phyloP scores from a whole-genome alignment of 1,140 invertebrate genomes.

The Diachasma alloeum region DNA sequence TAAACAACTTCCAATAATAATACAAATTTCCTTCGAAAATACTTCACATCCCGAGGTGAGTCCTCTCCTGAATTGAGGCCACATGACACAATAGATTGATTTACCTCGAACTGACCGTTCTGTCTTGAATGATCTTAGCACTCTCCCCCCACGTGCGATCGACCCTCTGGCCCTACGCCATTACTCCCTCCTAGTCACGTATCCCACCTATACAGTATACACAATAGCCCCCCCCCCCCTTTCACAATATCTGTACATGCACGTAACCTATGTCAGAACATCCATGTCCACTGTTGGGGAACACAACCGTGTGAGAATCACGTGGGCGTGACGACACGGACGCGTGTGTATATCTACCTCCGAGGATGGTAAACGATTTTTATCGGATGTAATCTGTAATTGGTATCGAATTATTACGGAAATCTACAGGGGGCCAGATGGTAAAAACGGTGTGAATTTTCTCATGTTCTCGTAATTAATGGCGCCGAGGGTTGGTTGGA shows the following conservation, averaged over 20 bases:
- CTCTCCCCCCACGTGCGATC: not conserved
- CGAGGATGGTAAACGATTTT: constrained; percentile 4
- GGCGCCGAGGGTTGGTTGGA: not conserved
- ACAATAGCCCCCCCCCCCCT: not conserved
- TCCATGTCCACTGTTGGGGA: constrained; percentile 3
- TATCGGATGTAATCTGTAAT: constrained; percentile 20
- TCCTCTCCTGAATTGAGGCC: constrained; percentile 48
- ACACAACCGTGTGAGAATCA: constrained; percentile 7
- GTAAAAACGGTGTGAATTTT: constrained; percentile 11
- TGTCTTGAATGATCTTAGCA: not conserved
- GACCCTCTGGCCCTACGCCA: not conserved
- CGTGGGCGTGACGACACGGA: constrained; percentile 18
- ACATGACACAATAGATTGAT: constrained; percentile 55
- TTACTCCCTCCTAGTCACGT: not conserved
- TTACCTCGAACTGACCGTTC: constrained; percentile 45
- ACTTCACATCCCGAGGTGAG: constrained; percentile 39
- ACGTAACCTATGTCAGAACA: constrained; percentile 8
- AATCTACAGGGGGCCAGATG: not conserved
- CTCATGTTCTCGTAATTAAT: not conserved
- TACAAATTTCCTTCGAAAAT: constrained; percentile 33
- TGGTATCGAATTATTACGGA: constrained; percentile 8
- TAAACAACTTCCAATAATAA: no score
- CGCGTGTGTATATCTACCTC: not conserved
- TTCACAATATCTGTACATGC: not conserved
- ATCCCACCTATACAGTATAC: not conserved